A percentile compares a stretch with the other conserved stretches of the same genome.
Evolutionary conservation across 2,888 invertebrate species (phyloP).

Genomic region (Zelleria hepariella): DNA sequence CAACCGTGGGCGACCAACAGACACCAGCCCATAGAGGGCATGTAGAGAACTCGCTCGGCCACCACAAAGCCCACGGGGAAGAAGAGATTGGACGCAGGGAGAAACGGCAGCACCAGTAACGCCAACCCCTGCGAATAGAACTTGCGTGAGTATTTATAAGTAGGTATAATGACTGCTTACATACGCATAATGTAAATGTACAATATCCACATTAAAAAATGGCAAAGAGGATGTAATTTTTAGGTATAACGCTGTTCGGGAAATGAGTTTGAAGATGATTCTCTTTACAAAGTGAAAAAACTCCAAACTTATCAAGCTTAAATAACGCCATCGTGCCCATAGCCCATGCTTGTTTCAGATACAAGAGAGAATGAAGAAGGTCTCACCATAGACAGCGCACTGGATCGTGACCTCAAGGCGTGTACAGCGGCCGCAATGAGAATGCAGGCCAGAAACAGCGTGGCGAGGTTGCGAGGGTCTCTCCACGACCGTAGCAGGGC

Average conservation of each 20-base stretch:
- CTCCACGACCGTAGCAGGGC: conserved; percentile 84
- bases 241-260: too few relatives aligned
- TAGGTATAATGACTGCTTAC: too few relatives aligned
- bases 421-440: conserved; percentile 72
- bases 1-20: conserved; percentile 91
- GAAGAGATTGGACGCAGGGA: conserved; percentile 97
- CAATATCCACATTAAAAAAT: background rate
- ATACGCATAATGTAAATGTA: background rate
- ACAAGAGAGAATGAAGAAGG: too few relatives aligned
- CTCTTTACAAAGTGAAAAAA: too few relatives aligned
- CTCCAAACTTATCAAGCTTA: too few relatives aligned
- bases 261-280: too few relatives aligned
- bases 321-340: too few relatives aligned
- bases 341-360: too few relatives aligned
- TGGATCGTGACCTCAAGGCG: conserved; percentile 50
- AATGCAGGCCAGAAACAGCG: conserved; percentile 76
- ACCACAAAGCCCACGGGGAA: conserved; percentile 98
- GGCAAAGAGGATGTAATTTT: too few relatives aligned
- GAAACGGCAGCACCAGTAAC: conserved; percentile 89
- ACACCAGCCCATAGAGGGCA: conserved; percentile 98
- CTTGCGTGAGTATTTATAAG: conserved; percentile 6
- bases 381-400: conserved; percentile 63
- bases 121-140: conserved; percentile 80
- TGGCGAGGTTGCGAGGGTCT: conserved; percentile 87
- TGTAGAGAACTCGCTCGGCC: conserved; percentile 94